A percentile compares a stretch with the other conserved stretches of the same genome.
Evolutionary conservation across 2,888 invertebrate genomes (phyloP).

Genomic region (Watsonalla cultraria): DNA sequence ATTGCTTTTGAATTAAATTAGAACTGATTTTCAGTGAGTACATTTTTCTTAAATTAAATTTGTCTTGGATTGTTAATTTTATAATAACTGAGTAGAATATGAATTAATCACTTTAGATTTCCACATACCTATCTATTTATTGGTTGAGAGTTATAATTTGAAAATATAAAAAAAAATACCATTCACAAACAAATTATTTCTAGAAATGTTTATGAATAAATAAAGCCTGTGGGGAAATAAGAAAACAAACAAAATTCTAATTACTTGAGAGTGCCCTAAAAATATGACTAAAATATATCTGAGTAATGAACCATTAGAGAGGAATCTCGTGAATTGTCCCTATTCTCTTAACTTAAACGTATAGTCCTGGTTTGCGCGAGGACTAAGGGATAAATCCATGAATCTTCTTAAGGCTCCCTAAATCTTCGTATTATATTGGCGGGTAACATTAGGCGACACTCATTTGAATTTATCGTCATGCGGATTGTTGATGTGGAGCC

Average conservation of each 20-base stretch:
- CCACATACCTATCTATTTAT: no score
- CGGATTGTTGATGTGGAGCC: neutral
- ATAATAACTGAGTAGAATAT: no score
- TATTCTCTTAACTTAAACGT: neutral
- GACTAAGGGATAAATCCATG: neutral
- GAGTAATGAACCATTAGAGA: neutral
- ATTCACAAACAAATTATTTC: no score
- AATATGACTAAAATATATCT: neutral
- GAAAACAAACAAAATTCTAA: neutral
- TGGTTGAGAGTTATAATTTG: no score
- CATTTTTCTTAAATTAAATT: neutral
- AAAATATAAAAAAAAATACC: no score
- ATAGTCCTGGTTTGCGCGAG: neutral
- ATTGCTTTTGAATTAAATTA: neutral
- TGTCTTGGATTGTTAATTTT: neutral
- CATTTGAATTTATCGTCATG: neutral
- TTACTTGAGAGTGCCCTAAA: neutral
- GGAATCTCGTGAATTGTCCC: neutral
- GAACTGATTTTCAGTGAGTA: neutral
- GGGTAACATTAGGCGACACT: neutral
- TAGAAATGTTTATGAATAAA: no score
- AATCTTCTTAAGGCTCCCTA: conserved; percentile 1
- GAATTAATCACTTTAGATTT: no score
- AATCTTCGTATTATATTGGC: conserved; percentile 2
- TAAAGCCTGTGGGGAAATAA: no score